These are phyloP conservation scores for Dendrolimus pini DNA, from an alignment of 2,888 invertebrate genomes.

Conservation along the genomic window DNA sequence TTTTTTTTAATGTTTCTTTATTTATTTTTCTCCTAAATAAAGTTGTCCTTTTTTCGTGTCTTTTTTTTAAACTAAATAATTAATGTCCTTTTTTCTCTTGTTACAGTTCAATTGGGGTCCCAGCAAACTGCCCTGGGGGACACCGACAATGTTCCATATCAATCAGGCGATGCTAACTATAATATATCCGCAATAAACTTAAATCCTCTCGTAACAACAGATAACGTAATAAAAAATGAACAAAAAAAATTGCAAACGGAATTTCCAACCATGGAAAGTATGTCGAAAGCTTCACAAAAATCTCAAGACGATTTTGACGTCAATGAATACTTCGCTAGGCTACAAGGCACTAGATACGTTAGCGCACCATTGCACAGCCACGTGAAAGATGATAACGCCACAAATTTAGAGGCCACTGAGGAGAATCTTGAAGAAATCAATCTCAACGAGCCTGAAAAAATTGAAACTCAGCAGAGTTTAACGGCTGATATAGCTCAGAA, in stretches of 20 bases:
- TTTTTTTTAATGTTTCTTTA: no score
- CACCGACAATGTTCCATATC: conserved; percentile 26
- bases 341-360: conserved; percentile 63
- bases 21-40: no score
- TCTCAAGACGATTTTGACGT: conserved; percentile 68
- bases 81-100: conserved; percentile 16
- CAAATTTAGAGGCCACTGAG: conserved; percentile 61
- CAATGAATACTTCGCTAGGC: conserved; percentile 63
- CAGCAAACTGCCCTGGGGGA: conserved; percentile 34
- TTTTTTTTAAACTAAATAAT: no score
- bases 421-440: conserved; percentile 62
- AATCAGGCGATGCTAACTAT: conserved; percentile 43
- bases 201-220: conserved; percentile 7
- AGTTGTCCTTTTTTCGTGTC: no score
- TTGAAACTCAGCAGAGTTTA: conserved; percentile 43
- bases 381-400: conserved; percentile 63
- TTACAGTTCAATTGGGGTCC: conserved; percentile 52
- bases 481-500: conserved; percentile 72
- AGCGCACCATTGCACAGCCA: conserved; percentile 57
- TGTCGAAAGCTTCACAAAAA: conserved; percentile 40
- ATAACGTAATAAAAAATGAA: neutral
- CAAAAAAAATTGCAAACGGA: neutral
- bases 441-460: conserved; percentile 44
- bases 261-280: conserved; percentile 10
- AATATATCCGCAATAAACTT: conserved; percentile 14